A percentile compares a stretch with the other conserved stretches of the same genome.
These are phyloP conservation scores for Bellardia bayeri DNA, from an alignment of 2,888 invertebrate species.

Conservation along the genomic window DNA sequence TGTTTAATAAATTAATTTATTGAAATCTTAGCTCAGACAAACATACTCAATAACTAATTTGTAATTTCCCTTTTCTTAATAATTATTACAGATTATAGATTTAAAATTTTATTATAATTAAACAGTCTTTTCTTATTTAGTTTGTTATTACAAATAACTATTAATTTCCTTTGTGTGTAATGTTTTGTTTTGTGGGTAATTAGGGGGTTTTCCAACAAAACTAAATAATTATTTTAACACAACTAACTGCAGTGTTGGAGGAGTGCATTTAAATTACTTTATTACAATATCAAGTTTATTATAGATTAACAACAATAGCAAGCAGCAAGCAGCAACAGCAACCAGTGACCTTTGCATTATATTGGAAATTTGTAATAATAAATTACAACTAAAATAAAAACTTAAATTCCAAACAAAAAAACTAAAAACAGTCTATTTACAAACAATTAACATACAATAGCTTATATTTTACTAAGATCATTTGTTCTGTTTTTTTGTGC, in stretches of 20 bases:
- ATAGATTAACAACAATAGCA: slow-evolving; percentile 11
- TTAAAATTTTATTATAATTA: background rate
- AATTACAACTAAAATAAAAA: slow-evolving; percentile 27
- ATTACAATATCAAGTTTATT: slow-evolving; percentile 14
- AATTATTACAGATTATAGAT: background rate
- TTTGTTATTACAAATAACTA: background rate
- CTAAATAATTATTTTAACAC: slow-evolving; percentile 40
- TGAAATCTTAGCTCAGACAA: background rate
- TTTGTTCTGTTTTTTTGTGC: background rate
- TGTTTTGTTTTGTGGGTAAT: slow-evolving; percentile 48
- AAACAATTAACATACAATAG: slow-evolving; percentile 67
- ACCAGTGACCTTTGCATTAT: slow-evolving; percentile 54
- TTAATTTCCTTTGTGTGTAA: slow-evolving; percentile 3
- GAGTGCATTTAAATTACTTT: slow-evolving; percentile 60
- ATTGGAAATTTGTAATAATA: slow-evolving; percentile 35
- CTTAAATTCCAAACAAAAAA: background rate
- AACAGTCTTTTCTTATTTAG: background rate
- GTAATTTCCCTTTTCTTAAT: background rate
- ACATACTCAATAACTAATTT: too few relatives aligned
- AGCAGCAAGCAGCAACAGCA: background rate
- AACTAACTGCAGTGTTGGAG: slow-evolving; percentile 26
- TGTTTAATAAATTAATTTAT: background rate
- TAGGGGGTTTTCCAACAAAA: slow-evolving; percentile 67
- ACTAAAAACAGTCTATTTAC: slow-evolving; percentile 9
- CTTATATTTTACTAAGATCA: too few relatives aligned